These are phyloP conservation scores for Leucoma salicis DNA, from an alignment of 2,888 invertebrate genomes.

Conservation along the genomic window DNA sequence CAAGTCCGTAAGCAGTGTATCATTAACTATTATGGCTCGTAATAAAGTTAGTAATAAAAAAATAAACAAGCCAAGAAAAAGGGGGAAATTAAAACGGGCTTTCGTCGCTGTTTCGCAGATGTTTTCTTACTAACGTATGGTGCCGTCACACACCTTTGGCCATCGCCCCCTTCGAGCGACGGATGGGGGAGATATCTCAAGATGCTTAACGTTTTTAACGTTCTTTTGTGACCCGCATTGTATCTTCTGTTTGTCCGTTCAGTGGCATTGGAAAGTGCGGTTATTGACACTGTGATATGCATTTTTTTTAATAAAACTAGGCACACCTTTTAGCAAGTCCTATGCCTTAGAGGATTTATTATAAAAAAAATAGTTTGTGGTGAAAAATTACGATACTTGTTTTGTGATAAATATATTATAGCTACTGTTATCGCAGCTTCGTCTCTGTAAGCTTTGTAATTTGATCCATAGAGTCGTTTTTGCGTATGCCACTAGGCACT, in stretches of 20 bases:
- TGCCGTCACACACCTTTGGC: conserved; percentile 11
- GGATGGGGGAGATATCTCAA: conserved; percentile 11
- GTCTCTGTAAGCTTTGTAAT: too few species aligned
- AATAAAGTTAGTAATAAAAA: background rate
- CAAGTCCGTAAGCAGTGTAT: too few species aligned
- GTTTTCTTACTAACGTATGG: conserved; percentile 7
- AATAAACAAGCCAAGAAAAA: background rate
- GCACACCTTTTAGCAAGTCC: too few species aligned
- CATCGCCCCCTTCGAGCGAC: conserved; percentile 8
- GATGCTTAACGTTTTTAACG: conserved; percentile 5
- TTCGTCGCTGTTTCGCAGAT: conserved; percentile 10
- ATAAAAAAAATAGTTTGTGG: too few species aligned
- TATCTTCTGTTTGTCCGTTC: background rate
- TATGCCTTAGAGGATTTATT: too few species aligned
- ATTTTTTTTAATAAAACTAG: too few species aligned
- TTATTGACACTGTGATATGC: background rate
- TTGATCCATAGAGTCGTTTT: too few species aligned
- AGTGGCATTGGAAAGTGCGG: background rate
- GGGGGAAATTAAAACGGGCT: conserved; percentile 18
- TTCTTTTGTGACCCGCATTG: conserved; percentile 1
- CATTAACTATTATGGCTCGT: too few species aligned
- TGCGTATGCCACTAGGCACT: too few species aligned
- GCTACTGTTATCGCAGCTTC: too few species aligned
- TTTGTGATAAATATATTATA: too few species aligned
- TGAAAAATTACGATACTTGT: too few species aligned